Conservation (phyloP, 2,888 invertebrate genomes). For the Diarsia rubi region DNA sequence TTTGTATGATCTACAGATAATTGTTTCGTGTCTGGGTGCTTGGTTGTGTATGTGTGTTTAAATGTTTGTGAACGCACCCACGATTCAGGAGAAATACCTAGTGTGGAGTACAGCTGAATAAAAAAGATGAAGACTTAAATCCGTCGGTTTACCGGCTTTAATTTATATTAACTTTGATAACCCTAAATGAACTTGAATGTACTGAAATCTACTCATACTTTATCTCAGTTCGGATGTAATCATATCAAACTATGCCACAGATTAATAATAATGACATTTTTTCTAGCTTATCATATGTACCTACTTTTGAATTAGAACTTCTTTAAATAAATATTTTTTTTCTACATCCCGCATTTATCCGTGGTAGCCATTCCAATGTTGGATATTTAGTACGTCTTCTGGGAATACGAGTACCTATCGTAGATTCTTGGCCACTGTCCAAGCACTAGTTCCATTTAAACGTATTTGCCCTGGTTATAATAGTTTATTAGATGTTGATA, state of each 20-base stretch:
- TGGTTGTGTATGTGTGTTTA: neutral
- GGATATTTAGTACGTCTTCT: slow-evolving; percentile 34
- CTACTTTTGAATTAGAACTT: neutral
- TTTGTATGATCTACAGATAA: neutral
- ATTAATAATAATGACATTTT: neutral
- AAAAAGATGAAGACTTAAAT: too few species aligned
- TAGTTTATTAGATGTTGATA: slow-evolving; percentile 32
- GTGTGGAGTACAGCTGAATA: neutral
- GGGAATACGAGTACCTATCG: slow-evolving; percentile 12
- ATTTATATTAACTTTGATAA: neutral
- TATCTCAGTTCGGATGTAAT: neutral
- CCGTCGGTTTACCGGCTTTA: too few species aligned
- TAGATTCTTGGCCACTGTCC: slow-evolving; percentile 39
- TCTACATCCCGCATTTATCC: neutral
- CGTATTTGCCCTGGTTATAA: slow-evolving; percentile 29
- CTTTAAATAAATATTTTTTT: neutral
- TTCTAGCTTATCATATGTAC: neutral
- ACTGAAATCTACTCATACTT: neutral
- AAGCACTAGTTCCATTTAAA: slow-evolving; percentile 43
- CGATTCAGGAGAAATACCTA: neutral
- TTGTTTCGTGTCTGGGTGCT: neutral
- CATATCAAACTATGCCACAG: neutral
- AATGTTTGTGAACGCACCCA: neutral
- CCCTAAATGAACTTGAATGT: neutral
- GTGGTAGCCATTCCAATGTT: slow-evolving; percentile 17